Conservation (phyloP, 2,888 invertebrate species). For the Ischnura elegans region DNA sequence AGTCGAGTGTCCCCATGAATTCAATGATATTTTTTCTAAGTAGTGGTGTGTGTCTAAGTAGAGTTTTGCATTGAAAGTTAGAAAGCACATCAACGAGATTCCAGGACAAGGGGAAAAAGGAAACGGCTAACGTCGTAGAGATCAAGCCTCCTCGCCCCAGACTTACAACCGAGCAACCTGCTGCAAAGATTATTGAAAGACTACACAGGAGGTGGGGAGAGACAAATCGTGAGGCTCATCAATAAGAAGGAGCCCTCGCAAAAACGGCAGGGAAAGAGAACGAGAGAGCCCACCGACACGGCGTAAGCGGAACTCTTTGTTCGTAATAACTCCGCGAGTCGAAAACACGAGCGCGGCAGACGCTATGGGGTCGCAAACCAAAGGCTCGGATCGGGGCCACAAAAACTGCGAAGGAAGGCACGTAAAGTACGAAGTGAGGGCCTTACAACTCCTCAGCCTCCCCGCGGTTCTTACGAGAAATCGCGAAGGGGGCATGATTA, state of each 20-base stretch:
- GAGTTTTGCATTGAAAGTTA: too few species aligned
- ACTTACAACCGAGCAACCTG: neutral
- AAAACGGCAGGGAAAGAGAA: neutral
- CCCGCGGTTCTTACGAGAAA: neutral
- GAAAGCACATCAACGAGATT: neutral
- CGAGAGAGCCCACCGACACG: neutral
- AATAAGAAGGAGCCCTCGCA: neutral
- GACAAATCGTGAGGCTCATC: neutral
- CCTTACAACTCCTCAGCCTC: neutral
- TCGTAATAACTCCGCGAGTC: neutral
- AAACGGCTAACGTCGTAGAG: neutral
- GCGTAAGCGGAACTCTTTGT: slow-evolving; percentile 1
- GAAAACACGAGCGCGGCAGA: slow-evolving; percentile 2
- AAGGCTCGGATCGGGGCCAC: neutral
- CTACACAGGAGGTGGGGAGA: neutral
- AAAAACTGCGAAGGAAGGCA: slow-evolving; percentile 13
- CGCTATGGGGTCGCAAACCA: neutral
- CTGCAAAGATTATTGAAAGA: neutral
- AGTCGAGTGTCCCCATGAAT: too few species aligned
- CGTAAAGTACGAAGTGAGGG: neutral
- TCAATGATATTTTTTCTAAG: too few species aligned
- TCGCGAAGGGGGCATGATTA: neutral
- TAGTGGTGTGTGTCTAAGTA: too few species aligned
- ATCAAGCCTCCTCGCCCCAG: neutral
- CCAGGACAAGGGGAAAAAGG: neutral